Evolutionary conservation across 2,888 invertebrate species (phyloP).

Genomic region (Drosophila kambysellisi): DNA sequence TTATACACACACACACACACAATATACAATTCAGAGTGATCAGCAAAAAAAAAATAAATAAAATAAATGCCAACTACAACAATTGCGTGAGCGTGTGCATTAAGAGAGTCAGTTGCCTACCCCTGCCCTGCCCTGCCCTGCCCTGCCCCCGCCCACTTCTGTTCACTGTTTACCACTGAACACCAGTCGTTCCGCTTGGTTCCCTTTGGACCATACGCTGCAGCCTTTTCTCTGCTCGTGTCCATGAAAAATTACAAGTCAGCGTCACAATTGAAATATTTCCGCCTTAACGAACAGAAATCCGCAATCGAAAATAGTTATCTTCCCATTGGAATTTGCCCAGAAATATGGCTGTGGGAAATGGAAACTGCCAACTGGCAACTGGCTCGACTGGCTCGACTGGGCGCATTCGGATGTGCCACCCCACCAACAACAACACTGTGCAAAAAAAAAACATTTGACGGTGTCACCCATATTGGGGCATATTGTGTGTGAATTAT

Average conservation of each 20-base stretch:
- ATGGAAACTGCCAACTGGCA: constrained; percentile 18
- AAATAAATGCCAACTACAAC: constrained; percentile 41
- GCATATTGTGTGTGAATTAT: constrained; percentile 60
- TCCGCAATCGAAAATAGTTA: constrained; percentile 80
- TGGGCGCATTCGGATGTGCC: constrained; percentile 42
- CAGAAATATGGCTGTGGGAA: constrained; percentile 61
- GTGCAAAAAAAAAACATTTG: constrained; percentile 34
- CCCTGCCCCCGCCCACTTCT: too few relatives aligned
- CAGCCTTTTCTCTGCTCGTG: constrained; percentile 42
- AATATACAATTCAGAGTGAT: constrained; percentile 57
- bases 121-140: background rate
- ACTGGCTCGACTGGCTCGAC: constrained; percentile 17
- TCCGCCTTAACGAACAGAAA: constrained; percentile 79
- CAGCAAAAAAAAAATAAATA: constrained; percentile 51
- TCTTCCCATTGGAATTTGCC: constrained; percentile 67
- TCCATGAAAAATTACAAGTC: constrained; percentile 80
- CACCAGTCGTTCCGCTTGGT: background rate
- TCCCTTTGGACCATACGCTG: constrained; percentile 9
- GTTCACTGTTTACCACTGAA: background rate
- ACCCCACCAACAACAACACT: constrained; percentile 21
- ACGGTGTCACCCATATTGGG: constrained; percentile 41
- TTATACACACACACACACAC: constrained; percentile 14
- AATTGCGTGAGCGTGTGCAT: constrained; percentile 34
- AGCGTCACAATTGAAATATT: constrained; percentile 81
- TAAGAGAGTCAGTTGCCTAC: constrained; percentile 56